Evolutionary conservation across 2,888 invertebrate genomes (phyloP).

Genomic region (Alloscopus bannaensis): DNA sequence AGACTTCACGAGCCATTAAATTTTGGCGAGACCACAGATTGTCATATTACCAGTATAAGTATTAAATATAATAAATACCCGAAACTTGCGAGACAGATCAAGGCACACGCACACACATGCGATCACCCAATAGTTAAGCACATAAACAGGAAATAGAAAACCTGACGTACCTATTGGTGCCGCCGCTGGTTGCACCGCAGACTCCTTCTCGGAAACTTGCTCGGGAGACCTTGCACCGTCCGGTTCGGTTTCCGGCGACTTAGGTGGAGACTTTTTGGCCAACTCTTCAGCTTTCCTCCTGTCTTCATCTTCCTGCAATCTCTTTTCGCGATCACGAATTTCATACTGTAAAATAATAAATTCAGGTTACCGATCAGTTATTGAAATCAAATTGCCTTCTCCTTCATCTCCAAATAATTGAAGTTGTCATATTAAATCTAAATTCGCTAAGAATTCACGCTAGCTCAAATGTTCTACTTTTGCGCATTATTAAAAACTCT

Average conservation of each 20-base stretch:
- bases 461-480: no score
- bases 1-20: slow-evolving; percentile 44
- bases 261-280: slow-evolving; percentile 83
- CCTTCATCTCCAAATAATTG: no score
- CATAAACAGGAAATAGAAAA: background rate
- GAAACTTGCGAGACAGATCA: slow-evolving; percentile 59
- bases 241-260: slow-evolving; percentile 75
- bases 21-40: slow-evolving; percentile 28
- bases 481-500: no score
- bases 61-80: slow-evolving; percentile 29
- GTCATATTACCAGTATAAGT: slow-evolving; percentile 2
- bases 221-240: slow-evolving; percentile 73
- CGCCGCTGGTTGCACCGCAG: slow-evolving; percentile 59
- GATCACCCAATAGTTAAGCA: slow-evolving; percentile 33
- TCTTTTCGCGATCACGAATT: slow-evolving; percentile 94
- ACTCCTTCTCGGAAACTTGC: slow-evolving; percentile 70
- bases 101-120: slow-evolving; percentile 59
- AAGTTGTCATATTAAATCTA: no score
- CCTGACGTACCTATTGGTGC: slow-evolving; percentile 52
- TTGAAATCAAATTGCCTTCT: no score
- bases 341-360: slow-evolving; percentile 84
- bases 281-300: slow-evolving; percentile 85
- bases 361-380: background rate
- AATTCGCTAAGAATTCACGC: no score
- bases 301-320: slow-evolving; percentile 83